phyloP scores from a whole-genome alignment of 2,113 vertebrate genomes.

The Gopherus flavomarginatus region DNA sequence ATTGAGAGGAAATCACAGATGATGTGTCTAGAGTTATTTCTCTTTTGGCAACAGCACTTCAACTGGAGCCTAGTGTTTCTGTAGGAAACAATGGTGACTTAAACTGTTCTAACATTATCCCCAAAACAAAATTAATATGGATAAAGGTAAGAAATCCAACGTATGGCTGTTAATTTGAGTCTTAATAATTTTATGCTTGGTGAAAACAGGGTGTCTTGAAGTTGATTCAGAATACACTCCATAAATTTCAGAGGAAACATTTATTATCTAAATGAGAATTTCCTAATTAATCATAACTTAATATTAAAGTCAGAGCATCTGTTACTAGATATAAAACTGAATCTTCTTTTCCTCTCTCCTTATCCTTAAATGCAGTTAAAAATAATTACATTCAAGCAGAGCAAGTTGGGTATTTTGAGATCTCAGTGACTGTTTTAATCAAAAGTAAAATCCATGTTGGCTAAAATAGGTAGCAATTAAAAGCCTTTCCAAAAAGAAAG shows the following conservation, averaged over 20 bases:
- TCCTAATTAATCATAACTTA: background rate
- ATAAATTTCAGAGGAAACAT: background rate
- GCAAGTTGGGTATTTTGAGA: constrained; percentile 47
- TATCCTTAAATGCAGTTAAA: background rate
- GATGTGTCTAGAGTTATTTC: background rate
- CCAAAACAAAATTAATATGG: background rate
- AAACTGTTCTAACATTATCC: rapidly evolving
- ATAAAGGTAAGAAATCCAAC: background rate
- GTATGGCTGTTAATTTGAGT: background rate
- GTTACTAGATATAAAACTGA: background rate
- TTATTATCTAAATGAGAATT: background rate
- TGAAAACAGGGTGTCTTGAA: background rate
- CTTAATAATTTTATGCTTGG: rapidly evolving
- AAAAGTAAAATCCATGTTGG: constrained; percentile 40
- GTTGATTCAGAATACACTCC: background rate
- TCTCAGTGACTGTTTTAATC: constrained; percentile 53
- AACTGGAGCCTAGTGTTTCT: rapidly evolving
- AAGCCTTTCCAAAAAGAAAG: background rate
- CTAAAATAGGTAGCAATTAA: constrained; percentile 36
- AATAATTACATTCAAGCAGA: constrained; percentile 61
- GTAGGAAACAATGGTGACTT: background rate
- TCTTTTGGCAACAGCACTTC: background rate
- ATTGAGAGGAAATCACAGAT: background rate
- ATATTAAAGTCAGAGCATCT: background rate
- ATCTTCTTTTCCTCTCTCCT: background rate